Evolutionary conservation across 2,888 invertebrate genomes (phyloP).

Genomic region (Agrochola lychnidis): DNA sequence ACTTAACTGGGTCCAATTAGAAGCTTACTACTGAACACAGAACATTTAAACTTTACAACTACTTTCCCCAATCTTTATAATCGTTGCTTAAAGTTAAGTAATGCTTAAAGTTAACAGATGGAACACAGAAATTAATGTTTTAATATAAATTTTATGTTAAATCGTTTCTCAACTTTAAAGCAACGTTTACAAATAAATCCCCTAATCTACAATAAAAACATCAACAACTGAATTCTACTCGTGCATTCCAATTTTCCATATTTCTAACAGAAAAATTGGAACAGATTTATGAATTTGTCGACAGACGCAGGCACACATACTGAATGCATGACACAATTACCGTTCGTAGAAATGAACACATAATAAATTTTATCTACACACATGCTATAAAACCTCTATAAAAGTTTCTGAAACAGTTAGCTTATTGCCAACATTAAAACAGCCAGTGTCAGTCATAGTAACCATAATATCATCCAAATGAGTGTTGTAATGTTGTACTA

Average conservation of each 20-base stretch:
- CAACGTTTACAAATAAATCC: background rate
- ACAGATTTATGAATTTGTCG: background rate
- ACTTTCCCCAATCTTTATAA: background rate
- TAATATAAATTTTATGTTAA: background rate
- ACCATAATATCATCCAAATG: no score
- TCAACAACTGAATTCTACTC: background rate
- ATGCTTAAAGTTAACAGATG: background rate
- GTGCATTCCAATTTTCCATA: conserved; percentile 5
- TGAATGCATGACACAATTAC: background rate
- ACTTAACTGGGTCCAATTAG: no score
- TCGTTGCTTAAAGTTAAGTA: background rate
- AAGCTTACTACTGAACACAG: background rate
- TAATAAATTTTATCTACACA: no score
- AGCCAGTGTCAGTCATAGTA: no score
- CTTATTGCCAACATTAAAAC: no score
- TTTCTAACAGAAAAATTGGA: background rate
- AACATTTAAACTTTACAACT: conserved; percentile 16
- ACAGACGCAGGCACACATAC: background rate
- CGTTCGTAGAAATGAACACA: background rate
- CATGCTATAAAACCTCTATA: no score
- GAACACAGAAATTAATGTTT: background rate
- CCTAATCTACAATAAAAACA: conserved; percentile 13
- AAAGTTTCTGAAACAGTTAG: no score
- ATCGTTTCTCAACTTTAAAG: background rate
- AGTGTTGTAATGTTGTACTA: no score